phyloP scores from a whole-genome alignment of 2,888 invertebrate genomes.

The Leucoma salicis region DNA sequence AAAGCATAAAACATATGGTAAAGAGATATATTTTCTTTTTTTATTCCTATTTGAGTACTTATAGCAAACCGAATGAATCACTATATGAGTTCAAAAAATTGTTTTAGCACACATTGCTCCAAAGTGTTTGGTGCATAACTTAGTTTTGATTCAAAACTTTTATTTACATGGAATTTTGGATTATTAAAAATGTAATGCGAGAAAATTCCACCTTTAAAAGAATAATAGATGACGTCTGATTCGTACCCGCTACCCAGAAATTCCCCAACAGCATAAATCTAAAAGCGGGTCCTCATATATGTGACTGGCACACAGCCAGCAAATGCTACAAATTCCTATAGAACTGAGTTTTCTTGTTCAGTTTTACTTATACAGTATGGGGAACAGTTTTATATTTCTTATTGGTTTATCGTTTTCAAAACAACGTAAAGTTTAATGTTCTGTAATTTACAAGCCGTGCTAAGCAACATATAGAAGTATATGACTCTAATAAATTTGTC shows the following conservation, averaged over 20 bases:
- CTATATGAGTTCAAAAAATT: too few relatives aligned
- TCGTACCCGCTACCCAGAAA: constrained; percentile 39
- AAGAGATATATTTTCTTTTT: too few relatives aligned
- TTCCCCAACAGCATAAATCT: constrained; percentile 62
- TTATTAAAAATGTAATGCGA: background rate
- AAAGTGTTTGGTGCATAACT: too few relatives aligned
- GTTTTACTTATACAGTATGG: constrained; percentile 41
- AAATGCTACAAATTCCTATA: constrained; percentile 64
- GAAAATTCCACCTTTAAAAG: constrained; percentile 11
- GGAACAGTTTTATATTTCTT: constrained; percentile 45
- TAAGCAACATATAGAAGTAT: constrained; percentile 8
- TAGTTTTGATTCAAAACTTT: too few relatives aligned
- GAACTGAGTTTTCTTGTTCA: constrained; percentile 55
- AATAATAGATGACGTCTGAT: constrained; percentile 21
- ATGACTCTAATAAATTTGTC: constrained; percentile 3
- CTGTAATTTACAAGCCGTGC: constrained; percentile 9
- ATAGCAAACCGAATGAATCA: too few relatives aligned
- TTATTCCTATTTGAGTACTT: too few relatives aligned
- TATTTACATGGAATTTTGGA: too few relatives aligned
- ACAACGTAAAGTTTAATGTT: constrained; percentile 15
- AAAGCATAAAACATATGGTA: too few relatives aligned
- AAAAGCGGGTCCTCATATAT: constrained; percentile 65
- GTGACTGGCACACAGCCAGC: constrained; percentile 60
- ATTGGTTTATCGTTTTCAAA: constrained; percentile 27
- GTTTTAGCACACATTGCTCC: too few relatives aligned